These are phyloP conservation scores for Psephotus haematonotus DNA, from an alignment of 2,113 vertebrate genomes.

Conservation along the genomic window DNA sequence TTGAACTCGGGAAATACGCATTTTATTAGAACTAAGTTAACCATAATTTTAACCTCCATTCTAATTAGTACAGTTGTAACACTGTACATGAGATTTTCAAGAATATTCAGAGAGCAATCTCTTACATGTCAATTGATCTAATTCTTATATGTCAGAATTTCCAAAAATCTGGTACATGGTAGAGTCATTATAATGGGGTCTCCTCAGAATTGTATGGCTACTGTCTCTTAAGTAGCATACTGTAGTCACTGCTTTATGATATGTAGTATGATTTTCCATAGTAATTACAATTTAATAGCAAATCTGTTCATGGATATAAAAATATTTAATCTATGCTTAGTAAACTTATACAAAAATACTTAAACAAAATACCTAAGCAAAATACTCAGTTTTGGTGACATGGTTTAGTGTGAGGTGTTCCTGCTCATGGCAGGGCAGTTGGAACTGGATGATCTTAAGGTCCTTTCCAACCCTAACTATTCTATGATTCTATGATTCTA, in stretches of 20 bases:
- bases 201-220: not conserved
- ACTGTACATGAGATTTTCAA: not conserved
- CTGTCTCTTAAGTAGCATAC: not conserved
- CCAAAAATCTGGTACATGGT: not conserved
- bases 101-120: not conserved
- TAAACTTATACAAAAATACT: not conserved
- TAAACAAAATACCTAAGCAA: no score
- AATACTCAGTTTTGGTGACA: no score
- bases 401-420: no score
- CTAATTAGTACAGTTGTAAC: not conserved
- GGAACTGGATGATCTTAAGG: no score
- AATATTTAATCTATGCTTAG: not conserved
- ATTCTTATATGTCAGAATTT: not conserved
- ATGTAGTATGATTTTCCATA: not conserved
- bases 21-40: not conserved
- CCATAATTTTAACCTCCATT: not conserved
- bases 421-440: no score
- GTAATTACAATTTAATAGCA: not conserved
- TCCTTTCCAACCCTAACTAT: no score
- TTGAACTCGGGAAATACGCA: not conserved
- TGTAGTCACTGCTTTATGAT: not conserved
- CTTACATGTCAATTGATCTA: not conserved
- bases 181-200: not conserved
- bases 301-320: not conserved
- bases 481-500: not conserved